Percentiles rank a stretch among this genome's conserved stretches.
Evolutionary conservation across 2,113 vertebrate species (phyloP).

Genomic region (Neomonachus schauinslandi): DNA sequence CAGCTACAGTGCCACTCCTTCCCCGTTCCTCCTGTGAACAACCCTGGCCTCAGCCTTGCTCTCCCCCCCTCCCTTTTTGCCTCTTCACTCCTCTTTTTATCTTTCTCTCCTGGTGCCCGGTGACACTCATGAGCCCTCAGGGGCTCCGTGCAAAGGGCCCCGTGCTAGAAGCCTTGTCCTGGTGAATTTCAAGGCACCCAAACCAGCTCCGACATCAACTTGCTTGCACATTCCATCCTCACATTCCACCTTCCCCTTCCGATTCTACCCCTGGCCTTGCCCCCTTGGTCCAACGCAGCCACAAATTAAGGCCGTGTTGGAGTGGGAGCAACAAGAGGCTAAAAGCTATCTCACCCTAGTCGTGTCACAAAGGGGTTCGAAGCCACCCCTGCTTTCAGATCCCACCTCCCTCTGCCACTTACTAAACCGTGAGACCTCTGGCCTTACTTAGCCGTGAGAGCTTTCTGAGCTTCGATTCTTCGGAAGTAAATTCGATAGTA

Average conservation of each 20-base stretch:
- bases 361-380: not conserved
- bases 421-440: not conserved
- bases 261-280: not conserved
- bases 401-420: not conserved
- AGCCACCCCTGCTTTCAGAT: not conserved
- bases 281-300: not conserved
- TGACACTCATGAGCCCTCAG: not conserved
- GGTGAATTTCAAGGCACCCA: not conserved
- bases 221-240: not conserved
- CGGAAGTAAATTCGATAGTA: not conserved
- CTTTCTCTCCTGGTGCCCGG: not conserved
- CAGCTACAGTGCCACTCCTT: not conserved
- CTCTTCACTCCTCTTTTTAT: not conserved
- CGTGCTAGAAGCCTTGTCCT: not conserved
- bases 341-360: not conserved
- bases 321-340: not conserved
- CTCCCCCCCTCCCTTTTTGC: not conserved
- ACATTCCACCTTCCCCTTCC: not conserved
- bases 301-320: not conserved
- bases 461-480: not conserved
- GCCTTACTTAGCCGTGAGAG: not conserved
- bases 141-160: not conserved
- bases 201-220: not conserved
- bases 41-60: not conserved
- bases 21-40: not conserved